These are phyloP conservation scores for Teleiodes luculella DNA, from an alignment of 2,888 invertebrate species.

Conservation along the genomic window DNA sequence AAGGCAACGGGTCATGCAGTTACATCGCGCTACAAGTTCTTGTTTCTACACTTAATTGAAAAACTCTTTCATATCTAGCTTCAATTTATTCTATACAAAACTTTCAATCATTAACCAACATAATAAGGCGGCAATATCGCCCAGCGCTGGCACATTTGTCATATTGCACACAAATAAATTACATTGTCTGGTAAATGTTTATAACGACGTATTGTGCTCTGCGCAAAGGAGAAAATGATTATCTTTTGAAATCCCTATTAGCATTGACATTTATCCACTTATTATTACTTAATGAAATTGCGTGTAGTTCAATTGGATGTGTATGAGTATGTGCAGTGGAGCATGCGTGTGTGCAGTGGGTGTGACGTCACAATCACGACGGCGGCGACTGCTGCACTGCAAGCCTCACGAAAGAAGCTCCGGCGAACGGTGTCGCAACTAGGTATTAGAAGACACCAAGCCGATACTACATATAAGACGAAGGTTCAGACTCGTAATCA, in stretches of 20 bases:
- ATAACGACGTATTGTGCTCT: conserved; percentile 29
- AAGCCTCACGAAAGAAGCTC: conserved; percentile 41
- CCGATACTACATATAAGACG: conserved; percentile 60
- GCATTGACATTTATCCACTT: conserved; percentile 59
- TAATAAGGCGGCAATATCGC: conserved; percentile 1
- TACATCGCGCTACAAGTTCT: not conserved
- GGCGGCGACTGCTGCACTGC: conserved; percentile 29
- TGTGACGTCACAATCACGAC: conserved; percentile 24
- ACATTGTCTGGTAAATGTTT: conserved; percentile 27
- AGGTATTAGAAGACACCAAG: conserved; percentile 58
- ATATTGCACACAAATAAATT: conserved; percentile 24
- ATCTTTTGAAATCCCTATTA: conserved; percentile 54
- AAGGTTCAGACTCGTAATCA: conserved; percentile 61
- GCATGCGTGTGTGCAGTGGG: conserved; percentile 22
- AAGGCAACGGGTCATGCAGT: conserved; percentile 9
- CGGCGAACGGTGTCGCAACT: conserved; percentile 55
- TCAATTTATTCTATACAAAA: conserved; percentile 2
- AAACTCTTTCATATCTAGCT: not conserved
- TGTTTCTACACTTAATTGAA: conserved; percentile 4
- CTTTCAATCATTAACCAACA: conserved; percentile 10
- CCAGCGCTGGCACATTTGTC: conserved; percentile 14
- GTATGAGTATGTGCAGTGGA: conserved; percentile 31
- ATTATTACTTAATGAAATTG: conserved; percentile 54
- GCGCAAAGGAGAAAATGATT: conserved; percentile 37
- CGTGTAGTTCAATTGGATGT: conserved; percentile 46